Conservation (phyloP, 2,113 vertebrate genomes). For the Puma concolor region DNA sequence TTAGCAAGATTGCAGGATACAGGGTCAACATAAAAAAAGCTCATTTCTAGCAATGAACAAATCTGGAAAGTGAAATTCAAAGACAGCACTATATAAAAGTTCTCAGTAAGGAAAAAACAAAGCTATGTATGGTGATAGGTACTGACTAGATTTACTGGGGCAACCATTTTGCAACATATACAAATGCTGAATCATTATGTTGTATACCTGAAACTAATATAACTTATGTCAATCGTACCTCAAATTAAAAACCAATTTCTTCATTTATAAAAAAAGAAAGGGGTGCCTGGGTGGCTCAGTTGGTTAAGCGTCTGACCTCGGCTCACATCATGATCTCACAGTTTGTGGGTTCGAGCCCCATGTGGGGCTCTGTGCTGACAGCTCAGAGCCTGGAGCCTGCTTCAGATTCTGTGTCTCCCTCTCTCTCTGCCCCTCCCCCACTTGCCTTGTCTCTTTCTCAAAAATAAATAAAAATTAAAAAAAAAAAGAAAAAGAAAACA, state of each 20-base stretch:
- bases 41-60: background rate
- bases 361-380: too few relatives aligned
- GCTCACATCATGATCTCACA: too few relatives aligned
- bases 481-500: background rate
- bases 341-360: too few relatives aligned
- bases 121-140: background rate
- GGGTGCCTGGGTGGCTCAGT: too few relatives aligned
- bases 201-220: background rate
- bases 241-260: background rate
- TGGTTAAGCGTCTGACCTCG: too few relatives aligned
- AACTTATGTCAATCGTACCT: background rate
- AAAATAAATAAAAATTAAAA: background rate
- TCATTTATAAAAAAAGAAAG: background rate
- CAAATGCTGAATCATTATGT: background rate
- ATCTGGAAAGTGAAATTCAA: background rate
- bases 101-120: background rate
- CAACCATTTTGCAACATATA: background rate
- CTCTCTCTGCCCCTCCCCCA: too few relatives aligned
- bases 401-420: too few relatives aligned
- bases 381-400: too few relatives aligned
- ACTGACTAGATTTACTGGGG: background rate
- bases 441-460: too few relatives aligned
- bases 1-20: background rate
- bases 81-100: background rate
- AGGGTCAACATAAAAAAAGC: background rate